These are phyloP conservation scores for Drosophila serrata DNA, from an alignment of 1,140 invertebrate genomes.

Conservation along the genomic window DNA sequence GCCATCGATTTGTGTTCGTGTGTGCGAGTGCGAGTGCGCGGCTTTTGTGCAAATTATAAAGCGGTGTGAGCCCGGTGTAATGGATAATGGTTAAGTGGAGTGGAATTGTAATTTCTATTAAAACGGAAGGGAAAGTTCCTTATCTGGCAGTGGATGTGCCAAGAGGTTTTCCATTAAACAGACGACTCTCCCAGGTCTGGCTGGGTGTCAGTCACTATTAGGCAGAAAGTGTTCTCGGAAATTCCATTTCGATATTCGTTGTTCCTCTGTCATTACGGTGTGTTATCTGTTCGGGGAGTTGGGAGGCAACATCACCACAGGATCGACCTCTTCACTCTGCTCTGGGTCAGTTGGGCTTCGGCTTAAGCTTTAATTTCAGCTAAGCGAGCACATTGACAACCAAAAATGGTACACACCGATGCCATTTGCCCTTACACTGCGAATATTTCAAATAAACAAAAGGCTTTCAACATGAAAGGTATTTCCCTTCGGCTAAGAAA, in stretches of 20 bases:
- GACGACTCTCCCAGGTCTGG: slow-evolving; percentile 1
- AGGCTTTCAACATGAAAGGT: background rate
- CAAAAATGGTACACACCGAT: slow-evolving; percentile 56
- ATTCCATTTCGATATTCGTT: slow-evolving; percentile 31
- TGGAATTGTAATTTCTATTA: slow-evolving; percentile 53
- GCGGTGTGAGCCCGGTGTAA: slow-evolving; percentile 28
- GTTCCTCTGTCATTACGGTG: slow-evolving; percentile 39
- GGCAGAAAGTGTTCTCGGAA: slow-evolving; percentile 8
- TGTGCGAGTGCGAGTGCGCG: slow-evolving; percentile 12
- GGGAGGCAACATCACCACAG: slow-evolving; percentile 1
- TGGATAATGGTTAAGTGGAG: slow-evolving; percentile 54
- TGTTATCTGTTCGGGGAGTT: slow-evolving; percentile 24
- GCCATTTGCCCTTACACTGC: slow-evolving; percentile 35
- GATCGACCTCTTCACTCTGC: slow-evolving; percentile 16
- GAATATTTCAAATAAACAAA: background rate
- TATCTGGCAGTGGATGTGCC: slow-evolving; percentile 25
- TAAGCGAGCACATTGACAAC: slow-evolving; percentile 69
- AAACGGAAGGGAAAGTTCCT: slow-evolving; percentile 21
- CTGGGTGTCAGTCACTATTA: slow-evolving; percentile 26
- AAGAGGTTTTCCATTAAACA: slow-evolving; percentile 31
- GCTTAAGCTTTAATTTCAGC: slow-evolving; percentile 52
- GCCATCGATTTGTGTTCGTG: slow-evolving; percentile 40
- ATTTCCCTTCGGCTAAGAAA: background rate
- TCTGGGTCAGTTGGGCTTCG: slow-evolving; percentile 21
- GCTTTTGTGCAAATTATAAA: slow-evolving; percentile 50